A percentile compares a stretch with the other conserved stretches of the same genome.
These are phyloP conservation scores for Macrosteles quadrilineatus DNA, from an alignment of 1,140 invertebrate genomes.

Conservation along the genomic window DNA sequence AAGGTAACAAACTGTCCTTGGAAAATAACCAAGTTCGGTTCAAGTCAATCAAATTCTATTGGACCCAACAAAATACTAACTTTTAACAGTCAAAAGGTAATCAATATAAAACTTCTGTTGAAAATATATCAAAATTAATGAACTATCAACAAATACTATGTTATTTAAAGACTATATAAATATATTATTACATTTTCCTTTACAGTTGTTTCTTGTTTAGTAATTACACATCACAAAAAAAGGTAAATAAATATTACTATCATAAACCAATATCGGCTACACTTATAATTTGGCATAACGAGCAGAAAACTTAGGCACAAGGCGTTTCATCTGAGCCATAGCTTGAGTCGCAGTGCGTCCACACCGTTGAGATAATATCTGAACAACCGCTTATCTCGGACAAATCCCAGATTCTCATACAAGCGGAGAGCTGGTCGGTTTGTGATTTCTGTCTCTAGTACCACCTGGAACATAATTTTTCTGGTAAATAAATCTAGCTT, in stretches of 20 bases:
- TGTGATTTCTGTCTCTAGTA: conserved; percentile 98
- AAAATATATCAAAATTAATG: conserved; percentile 13
- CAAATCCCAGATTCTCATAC: conserved; percentile 98
- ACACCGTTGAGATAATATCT: conserved; percentile 99
- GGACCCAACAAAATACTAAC: too few species aligned
- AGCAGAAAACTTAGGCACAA: neutral
- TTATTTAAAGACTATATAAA: conserved; percentile 19
- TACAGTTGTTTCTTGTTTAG: too few species aligned
- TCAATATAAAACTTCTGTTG: neutral
- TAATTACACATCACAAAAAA: conserved; percentile 14
- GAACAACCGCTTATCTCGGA: conserved; percentile 96
- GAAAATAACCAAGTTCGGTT: too few species aligned
- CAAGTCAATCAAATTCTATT: too few species aligned
- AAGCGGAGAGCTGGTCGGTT: conserved; percentile 93
- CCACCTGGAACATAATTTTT: conserved; percentile 59
- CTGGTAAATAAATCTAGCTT: too few species aligned
- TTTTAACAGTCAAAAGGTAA: too few species aligned
- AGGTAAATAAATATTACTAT: conserved; percentile 25
- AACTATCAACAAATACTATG: conserved; percentile 11
- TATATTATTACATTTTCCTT: conserved; percentile 11
- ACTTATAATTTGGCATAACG: conserved; percentile 22
- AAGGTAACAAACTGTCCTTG: too few species aligned
- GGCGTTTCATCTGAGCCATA: conserved; percentile 90
- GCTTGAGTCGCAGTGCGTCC: conserved; percentile 94
- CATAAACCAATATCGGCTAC: conserved; percentile 23